Evolutionary conservation across 2,797 vertebrate species (phyloP), one percentile per base, ranked within the genome.

Genomic region (Dromococcyx pavoninus): DNA sequence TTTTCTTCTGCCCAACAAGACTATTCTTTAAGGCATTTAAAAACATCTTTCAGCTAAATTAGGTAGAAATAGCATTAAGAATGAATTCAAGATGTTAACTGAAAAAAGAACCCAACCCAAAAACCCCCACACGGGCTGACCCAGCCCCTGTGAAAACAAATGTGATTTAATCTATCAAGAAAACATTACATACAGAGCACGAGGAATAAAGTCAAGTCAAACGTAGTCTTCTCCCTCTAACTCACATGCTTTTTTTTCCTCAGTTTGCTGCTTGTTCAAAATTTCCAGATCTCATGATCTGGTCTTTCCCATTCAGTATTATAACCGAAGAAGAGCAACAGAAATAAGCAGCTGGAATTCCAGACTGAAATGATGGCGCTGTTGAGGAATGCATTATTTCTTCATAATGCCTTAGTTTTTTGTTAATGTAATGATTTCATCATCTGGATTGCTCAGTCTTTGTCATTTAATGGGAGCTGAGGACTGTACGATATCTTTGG

Each of bases 201-300:
- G 32, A 95, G 91, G 86, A 89, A 71, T 66, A 43, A 81, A 89
- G 56, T 92, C 61, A 58, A 56, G 35, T 86, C 66, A 66, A 50
- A 73, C 10, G 41, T 54, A 32, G 53, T 50, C 67, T 91, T 93
- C 24, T 35, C 41, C 18, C 35, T 88, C 7, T 57, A 79, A 74
- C 61, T 96, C 93, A 91, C 70, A 54, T 92, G 94, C 60, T 41
- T 91, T 48, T 17, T 91, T 94, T 95, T 88, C 93, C 93, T 86
- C 73, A 66, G 12, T 67, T 82, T 89, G 50, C 66, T 67, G 21
- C 60, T 71, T 41, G 54, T 88, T 96, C 94, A 96, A 1, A 89
- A 62, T 95, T 93, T 95, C 94, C 93, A 70, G 25, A 24, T 89
- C 80, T 93, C 46, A 21, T 97, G 93, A 89, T 74, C 60, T 90